A percentile compares a stretch with the other conserved stretches of the same genome.
Evolutionary conservation across 2,797 vertebrate genomes (phyloP).

Genomic region (Danio jaintianensis): DNA sequence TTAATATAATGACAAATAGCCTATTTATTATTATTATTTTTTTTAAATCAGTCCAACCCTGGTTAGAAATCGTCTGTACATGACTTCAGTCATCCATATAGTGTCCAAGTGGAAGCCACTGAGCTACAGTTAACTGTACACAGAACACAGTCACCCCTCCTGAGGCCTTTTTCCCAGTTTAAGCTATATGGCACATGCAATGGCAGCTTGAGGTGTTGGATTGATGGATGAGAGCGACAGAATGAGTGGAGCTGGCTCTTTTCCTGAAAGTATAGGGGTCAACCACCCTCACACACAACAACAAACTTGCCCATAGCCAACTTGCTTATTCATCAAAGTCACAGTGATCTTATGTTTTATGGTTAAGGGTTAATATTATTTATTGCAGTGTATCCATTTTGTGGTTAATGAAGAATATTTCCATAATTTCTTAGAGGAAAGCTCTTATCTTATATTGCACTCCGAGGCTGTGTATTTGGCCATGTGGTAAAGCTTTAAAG

Average conservation of each 20-base stretch:
- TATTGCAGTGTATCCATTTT: conserved; percentile 22
- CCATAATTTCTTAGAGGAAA: conserved; percentile 33
- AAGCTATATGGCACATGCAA: not conserved
- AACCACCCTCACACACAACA: conserved; percentile 19
- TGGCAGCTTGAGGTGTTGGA: conserved; percentile 29
- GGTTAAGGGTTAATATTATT: conserved; percentile 32
- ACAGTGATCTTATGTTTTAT: conserved; percentile 35
- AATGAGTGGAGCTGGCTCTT: conserved; percentile 25
- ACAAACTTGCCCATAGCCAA: conserved; percentile 21
- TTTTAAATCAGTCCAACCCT: not conserved
- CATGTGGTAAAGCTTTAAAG: conserved; percentile 29
- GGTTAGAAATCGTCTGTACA: not conserved
- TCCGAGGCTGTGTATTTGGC: conserved; percentile 20
- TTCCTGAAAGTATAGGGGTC: conserved; percentile 32
- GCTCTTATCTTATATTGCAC: conserved; percentile 36
- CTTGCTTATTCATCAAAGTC: conserved; percentile 22
- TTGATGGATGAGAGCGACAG: conserved; percentile 27
- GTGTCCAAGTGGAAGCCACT: not conserved
- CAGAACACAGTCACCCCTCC: not conserved
- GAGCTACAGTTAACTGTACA: conserved; percentile 20
- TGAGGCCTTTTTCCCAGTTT: conserved; percentile 3
- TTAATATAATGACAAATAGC: not conserved
- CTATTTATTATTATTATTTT: conserved; percentile 14
- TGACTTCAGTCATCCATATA: conserved; percentile 21
- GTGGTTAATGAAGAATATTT: conserved; percentile 28